These are phyloP conservation scores for Lynx canadensis DNA, from an alignment of 2,113 vertebrate species.

Conservation along the genomic window DNA sequence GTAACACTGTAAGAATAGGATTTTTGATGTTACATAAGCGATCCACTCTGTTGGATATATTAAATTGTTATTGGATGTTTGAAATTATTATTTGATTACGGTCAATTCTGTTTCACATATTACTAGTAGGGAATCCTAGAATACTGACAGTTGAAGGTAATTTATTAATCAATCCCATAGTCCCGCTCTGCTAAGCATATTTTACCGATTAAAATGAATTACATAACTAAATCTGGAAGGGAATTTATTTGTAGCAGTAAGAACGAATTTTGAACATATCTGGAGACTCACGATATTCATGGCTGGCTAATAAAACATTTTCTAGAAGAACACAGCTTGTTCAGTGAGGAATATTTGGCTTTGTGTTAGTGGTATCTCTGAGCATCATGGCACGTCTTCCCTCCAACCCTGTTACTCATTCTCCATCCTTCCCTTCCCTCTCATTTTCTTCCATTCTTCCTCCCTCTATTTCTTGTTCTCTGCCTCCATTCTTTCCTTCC, in stretches of 20 bases:
- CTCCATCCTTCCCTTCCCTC: not conserved
- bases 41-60: conserved; percentile 82
- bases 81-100: conserved; percentile 89
- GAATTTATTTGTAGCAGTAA: conserved; percentile 66
- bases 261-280: conserved; percentile 45
- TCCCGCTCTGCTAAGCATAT: conserved; percentile 83
- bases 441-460: not conserved
- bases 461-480: not conserved
- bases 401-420: not conserved
- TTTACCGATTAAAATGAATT: conserved; percentile 84
- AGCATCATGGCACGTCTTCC: not conserved
- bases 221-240: conserved; percentile 76
- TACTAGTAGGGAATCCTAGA: conserved; percentile 79
- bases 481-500: not conserved
- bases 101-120: conserved; percentile 84
- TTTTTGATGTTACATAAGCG: conserved; percentile 81
- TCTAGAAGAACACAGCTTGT: not conserved
- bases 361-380: not conserved
- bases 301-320: not conserved
- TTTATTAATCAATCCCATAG: conserved; percentile 86
- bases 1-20: conserved; percentile 79
- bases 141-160: conserved; percentile 81
- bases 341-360: not conserved
- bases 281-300: conserved; percentile 11
- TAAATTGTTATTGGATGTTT: conserved; percentile 81